phyloP scores from a whole-genome alignment of 2,797 vertebrate genomes.

The Austrolebias charrua region DNA sequence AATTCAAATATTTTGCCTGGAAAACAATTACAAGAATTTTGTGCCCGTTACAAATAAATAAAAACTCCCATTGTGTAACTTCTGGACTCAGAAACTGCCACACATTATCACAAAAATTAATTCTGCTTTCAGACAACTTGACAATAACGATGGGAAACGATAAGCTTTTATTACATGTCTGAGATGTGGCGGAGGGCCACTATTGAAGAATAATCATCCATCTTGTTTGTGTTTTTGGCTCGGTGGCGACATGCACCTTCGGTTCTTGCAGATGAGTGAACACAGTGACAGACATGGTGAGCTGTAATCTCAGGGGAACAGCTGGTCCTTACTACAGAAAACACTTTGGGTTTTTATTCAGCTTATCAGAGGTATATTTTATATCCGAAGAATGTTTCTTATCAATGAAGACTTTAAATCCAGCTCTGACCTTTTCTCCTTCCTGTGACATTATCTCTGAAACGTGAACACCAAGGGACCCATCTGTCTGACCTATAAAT shows the following conservation, averaged over 20 bases:
- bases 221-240: slow-evolving; percentile 65
- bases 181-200: slow-evolving; percentile 66
- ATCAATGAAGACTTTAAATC: slow-evolving; percentile 37
- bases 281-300: neutral
- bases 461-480: slow-evolving; percentile 29
- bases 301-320: slow-evolving; percentile 49
- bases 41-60: no score
- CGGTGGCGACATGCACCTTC: slow-evolving; percentile 55
- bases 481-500: slow-evolving; percentile 41
- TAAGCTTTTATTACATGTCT: slow-evolving; percentile 57
- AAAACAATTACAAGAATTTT: no score
- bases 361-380: slow-evolving; percentile 24
- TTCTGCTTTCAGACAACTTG: slow-evolving; percentile 52
- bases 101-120: slow-evolving; percentile 39
- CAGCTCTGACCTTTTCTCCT: slow-evolving; percentile 56
- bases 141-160: slow-evolving; percentile 64
- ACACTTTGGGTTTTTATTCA: slow-evolving; percentile 12
- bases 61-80: slow-evolving; percentile 20
- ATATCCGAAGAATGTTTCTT: slow-evolving; percentile 24
- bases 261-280: slow-evolving; percentile 36
- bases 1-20: no score
- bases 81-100: slow-evolving; percentile 29
- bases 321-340: slow-evolving; percentile 41
- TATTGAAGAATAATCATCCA: slow-evolving; percentile 72
- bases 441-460: slow-evolving; percentile 43